Base-by-base conservation (phyloP, 2,797 vertebrate species). In the Hyperoplus lanceolatus region DNA sequence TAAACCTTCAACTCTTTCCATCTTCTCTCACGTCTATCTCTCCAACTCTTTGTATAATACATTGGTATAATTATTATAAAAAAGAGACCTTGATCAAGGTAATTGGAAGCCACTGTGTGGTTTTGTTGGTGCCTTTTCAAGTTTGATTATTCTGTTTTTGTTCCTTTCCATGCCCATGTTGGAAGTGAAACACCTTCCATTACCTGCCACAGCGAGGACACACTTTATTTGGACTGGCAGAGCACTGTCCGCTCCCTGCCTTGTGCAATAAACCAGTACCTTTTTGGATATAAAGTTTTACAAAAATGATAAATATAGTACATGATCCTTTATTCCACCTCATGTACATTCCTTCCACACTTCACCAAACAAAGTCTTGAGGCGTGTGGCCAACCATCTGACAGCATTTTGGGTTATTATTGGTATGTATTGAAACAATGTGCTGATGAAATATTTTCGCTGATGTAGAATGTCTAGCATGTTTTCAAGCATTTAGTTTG, bases 181-280 rank as follows among this genome's bases (percentile, higher is more conserved):
- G 66, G 39, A 72, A 65, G 51, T 58, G 12, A 11, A 59, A 68
- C 78, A 74, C 70, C 64, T 82, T 63, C 55, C 42, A 79, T 70
- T 71, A 80, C 68, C 54, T 81, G n/a, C 51, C 4, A 8, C 60
- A 48, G 54, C 0, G 5, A 53, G 18, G 62, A 60, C 70, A 80
- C 77, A 53, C 55, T 75, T 56, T 41, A 6, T 71, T 85, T 74
- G 56, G 21, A 65, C 62, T 77, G 79, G 73, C 70, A 77, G 14
- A 16, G 59, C 21, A 0, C 11, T 60, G 50, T 48, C 68, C 53
- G 12, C 54, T 57, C 48, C 0, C 21, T 70, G 53, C 58, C 51
- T n/a, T 9, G 8, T 60, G 36, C 56, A 68, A 67, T 77, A 71
- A 76, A 76, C 51, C 58, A 14, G 42, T 65, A 18, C 49, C 11